Evolutionary conservation across 2,797 vertebrate species (phyloP).

Genomic region (Esox lucius): DNA sequence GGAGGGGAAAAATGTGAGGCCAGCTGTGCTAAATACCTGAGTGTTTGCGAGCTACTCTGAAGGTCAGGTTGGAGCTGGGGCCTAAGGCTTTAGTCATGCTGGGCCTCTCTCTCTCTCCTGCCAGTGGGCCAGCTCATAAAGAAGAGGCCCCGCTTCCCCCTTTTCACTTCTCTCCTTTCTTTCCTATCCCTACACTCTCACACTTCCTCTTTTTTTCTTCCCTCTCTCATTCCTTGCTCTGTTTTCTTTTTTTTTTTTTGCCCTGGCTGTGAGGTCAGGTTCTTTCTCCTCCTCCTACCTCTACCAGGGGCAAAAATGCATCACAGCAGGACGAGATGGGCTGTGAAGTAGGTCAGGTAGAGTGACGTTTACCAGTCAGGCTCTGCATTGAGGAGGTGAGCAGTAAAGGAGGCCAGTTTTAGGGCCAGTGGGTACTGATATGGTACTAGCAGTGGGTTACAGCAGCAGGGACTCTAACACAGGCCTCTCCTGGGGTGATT

Average conservation of each 20-base stretch:
- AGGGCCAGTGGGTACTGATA: neutral
- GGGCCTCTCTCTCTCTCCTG: slow-evolving; percentile 71
- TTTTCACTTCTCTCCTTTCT: slow-evolving; percentile 23
- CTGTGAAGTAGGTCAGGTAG: slow-evolving; percentile 56
- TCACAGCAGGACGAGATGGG: slow-evolving; percentile 69
- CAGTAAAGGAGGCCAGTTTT: slow-evolving; percentile 31
- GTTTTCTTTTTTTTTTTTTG: slow-evolving; percentile 41
- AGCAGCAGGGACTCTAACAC: slow-evolving; percentile 6
- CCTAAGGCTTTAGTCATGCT: slow-evolving; percentile 79
- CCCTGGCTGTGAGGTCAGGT: slow-evolving; percentile 66
- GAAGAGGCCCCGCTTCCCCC: slow-evolving; percentile 77
- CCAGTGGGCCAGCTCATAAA: slow-evolving; percentile 81
- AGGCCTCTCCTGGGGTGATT: neutral
- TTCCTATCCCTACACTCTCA: slow-evolving; percentile 21
- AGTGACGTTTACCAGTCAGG: slow-evolving; percentile 61
- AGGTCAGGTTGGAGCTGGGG: slow-evolving; percentile 75
- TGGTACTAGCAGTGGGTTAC: slow-evolving; percentile 43
- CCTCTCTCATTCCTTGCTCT: slow-evolving; percentile 43
- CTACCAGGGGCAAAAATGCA: slow-evolving; percentile 74
- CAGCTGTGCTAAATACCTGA: slow-evolving; percentile 83
- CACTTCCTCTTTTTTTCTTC: slow-evolving; percentile 24
- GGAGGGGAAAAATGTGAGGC: slow-evolving; percentile 62
- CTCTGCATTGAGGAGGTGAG: neutral
- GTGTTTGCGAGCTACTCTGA: slow-evolving; percentile 71
- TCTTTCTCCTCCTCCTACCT: slow-evolving; percentile 61